These are phyloP conservation scores for Charadrius vociferus DNA, from an alignment of 2,113 vertebrate genomes.

Conservation along the genomic window DNA sequence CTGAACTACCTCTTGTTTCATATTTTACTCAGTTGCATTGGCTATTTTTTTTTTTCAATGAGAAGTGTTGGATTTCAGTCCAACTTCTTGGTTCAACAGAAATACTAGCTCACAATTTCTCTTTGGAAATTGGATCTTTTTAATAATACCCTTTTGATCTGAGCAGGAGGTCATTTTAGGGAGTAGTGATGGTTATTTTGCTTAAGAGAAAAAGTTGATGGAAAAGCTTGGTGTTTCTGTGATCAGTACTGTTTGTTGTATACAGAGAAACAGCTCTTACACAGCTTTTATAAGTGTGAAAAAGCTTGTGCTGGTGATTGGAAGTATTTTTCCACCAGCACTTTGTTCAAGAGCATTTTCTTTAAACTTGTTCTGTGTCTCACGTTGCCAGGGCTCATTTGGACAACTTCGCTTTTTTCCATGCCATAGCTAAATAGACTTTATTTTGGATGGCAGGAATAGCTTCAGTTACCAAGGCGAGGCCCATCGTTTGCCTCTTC, in stretches of 20 bases:
- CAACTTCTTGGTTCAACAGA: neutral
- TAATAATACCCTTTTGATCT: neutral
- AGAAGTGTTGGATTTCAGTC: neutral
- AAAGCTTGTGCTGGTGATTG: neutral
- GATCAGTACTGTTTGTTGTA: neutral
- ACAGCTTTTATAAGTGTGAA: neutral
- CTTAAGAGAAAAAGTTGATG: neutral
- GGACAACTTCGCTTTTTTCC: neutral
- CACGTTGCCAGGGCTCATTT: neutral
- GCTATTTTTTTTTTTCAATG: neutral
- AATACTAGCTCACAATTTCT: neutral
- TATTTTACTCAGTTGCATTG: neutral
- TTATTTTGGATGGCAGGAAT: neutral
- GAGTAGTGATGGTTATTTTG: neutral
- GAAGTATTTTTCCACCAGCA: neutral
- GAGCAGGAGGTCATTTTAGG: neutral
- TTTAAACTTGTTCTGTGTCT: neutral
- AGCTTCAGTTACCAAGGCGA: neutral
- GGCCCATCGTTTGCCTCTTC: neutral
- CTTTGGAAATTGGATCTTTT: neutral
- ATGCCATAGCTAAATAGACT: neutral
- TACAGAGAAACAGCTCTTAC: neutral
- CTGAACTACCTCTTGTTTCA: neutral
- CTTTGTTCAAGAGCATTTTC: neutral
- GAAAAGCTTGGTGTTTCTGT: neutral